phyloP scores from a whole-genome alignment of 1,140 invertebrate species.

The Drosophila teissieri region DNA sequence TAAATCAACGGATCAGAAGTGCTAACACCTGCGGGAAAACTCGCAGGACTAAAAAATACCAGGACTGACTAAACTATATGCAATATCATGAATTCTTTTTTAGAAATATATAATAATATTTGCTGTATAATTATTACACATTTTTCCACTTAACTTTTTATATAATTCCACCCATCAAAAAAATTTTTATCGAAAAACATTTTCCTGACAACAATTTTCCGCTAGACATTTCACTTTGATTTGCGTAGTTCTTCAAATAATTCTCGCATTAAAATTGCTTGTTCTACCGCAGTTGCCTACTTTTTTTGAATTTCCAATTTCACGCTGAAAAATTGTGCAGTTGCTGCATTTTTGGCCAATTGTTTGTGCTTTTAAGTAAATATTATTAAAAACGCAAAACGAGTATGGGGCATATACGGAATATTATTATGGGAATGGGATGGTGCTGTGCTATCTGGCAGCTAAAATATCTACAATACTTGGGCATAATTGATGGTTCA shows the following conservation, averaged over 20 bases:
- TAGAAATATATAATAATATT: background rate
- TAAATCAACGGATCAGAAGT: slow-evolving; percentile 47
- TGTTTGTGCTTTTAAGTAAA: slow-evolving; percentile 79
- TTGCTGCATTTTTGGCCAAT: slow-evolving; percentile 71
- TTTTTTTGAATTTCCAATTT: slow-evolving; percentile 45
- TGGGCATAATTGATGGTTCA: slow-evolving; percentile 77
- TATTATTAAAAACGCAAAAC: slow-evolving; percentile 80
- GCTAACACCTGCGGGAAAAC: slow-evolving; percentile 10
- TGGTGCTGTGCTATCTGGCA: slow-evolving; percentile 17
- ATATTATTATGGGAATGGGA: slow-evolving; percentile 18
- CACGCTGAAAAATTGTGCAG: slow-evolving; percentile 35
- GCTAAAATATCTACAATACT: slow-evolving; percentile 59
- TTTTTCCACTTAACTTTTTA: slow-evolving; percentile 6
- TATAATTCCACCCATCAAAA: slow-evolving; percentile 1
- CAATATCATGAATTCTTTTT: no score
- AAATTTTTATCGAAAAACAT: slow-evolving; percentile 6
- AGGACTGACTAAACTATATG: background rate
- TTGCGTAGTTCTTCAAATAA: slow-evolving; percentile 64
- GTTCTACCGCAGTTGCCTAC: slow-evolving; percentile 7
- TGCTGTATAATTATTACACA: background rate
- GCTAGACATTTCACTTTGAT: slow-evolving; percentile 42
- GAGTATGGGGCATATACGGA: background rate
- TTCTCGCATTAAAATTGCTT: slow-evolving; percentile 52
- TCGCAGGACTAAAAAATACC: background rate
- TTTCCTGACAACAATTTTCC: slow-evolving; percentile 9